Evolutionary conservation across 1,140 invertebrate species (phyloP).

Genomic region (Augochlora pura): DNA sequence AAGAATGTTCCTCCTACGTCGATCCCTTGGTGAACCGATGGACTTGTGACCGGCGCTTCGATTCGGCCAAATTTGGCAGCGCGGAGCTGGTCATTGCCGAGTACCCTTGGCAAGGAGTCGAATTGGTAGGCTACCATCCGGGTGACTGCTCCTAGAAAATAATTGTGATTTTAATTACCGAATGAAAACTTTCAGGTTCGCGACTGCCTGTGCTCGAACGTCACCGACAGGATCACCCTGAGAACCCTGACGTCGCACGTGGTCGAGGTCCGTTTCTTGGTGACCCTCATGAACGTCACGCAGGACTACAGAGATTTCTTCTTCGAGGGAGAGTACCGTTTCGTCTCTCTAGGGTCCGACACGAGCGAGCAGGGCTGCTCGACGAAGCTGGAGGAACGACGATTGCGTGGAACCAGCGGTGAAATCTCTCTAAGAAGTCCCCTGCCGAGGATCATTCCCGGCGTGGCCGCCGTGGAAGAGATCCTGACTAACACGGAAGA

Average conservation of each 20-base stretch:
- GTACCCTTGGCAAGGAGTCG: conserved; percentile 87
- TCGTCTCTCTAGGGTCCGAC: conserved; percentile 78
- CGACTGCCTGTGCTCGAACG: conserved; percentile 88
- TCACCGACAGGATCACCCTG: conserved; percentile 82
- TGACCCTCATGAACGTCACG: conserved; percentile 89
- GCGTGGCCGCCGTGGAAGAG: conserved; percentile 74
- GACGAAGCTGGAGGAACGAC: conserved; percentile 83
- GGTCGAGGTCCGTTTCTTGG: conserved; percentile 87
- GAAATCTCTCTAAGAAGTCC: conserved; percentile 83
- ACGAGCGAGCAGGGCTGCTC: conserved; percentile 80
- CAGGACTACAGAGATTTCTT: conserved; percentile 90
- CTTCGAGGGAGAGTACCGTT: conserved; percentile 90
- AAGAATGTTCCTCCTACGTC: conserved; percentile 83
- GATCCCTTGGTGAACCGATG: conserved; percentile 85
- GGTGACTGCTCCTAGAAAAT: neutral
- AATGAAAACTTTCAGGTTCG: conserved; percentile 67
- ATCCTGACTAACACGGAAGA: conserved; percentile 73
- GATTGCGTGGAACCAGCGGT: conserved; percentile 86
- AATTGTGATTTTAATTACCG: neutral
- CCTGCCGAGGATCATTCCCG: conserved; percentile 65
- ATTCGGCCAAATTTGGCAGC: conserved; percentile 74
- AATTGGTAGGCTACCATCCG: conserved; percentile 76
- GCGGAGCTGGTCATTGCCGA: conserved; percentile 86
- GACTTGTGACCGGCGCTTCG: conserved; percentile 82
- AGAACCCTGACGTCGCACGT: conserved; percentile 84